Base-by-base conservation (phyloP, 1,140 invertebrate species). In the Cryptotermes secundus region DNA sequence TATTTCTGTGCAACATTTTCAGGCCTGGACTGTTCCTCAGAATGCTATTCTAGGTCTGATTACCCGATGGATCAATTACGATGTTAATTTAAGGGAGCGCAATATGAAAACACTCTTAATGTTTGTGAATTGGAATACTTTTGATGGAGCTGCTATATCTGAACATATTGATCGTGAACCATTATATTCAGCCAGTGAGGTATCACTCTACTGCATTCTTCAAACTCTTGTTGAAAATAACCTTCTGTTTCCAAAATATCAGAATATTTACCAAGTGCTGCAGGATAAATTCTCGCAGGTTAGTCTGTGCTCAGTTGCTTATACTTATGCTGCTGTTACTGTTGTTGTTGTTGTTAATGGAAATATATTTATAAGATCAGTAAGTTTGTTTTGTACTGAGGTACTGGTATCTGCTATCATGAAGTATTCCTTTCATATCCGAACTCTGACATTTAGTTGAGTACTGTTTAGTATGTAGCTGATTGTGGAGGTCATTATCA, bases 151-250 rank as follows among this genome's bases (percentile, higher is more conserved):
- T 82, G 87, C 89, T 82, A 89, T 92, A 82, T 89, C 90, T 42
- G 90, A 90, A 83, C 90, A 91, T 86, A 87, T 92, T 49, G 92
- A 93, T 85, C 89, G 88, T 45, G 91, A 91, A 83, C 88, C 89
- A 26, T 87, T 93, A 34, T 92, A 90, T 86, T 87, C 87, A 34
- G 90, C 90, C 80, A 92, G 91, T 86, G 91, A 92, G 87, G 86
- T 89, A 49, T 92, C 90, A 86, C 88, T 89, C 83, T 93, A 91
- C 87, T 90, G 92, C 85, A 88, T 94, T 84, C 88, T 94, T 35
- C 90, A 93, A 85, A 90, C 90, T 85, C 88, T 94, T 83, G 89
- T 91, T 84, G 91, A 92, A 85, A 92, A 92, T 87, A 90, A 90
- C 85, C 89, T 93, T 86, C 89, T 92, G 83, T 87, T 92, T 31